phyloP scores from a whole-genome alignment of 2,113 vertebrate species.

The Gallinago paraguaiae region DNA sequence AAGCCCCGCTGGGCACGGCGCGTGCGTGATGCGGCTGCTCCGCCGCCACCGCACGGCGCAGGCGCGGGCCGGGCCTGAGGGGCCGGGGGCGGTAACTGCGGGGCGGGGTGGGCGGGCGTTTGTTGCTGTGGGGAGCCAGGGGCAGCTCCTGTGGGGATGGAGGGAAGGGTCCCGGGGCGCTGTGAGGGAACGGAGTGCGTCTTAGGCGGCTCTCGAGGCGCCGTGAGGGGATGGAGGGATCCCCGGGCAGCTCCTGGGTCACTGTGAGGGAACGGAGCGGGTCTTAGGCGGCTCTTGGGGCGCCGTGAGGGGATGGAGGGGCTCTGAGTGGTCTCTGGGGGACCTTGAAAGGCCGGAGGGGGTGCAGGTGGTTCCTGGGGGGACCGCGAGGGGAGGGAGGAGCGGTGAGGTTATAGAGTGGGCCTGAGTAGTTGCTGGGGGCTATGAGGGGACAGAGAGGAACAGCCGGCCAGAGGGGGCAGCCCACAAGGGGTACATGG shows the following conservation, averaged over 20 bases:
- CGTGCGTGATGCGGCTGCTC: background rate
- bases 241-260: too few species aligned
- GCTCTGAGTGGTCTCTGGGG: rapidly evolving
- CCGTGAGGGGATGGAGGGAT: too few species aligned
- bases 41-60: background rate
- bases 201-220: too few species aligned
- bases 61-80: background rate
- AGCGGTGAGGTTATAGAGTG: too few species aligned
- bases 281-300: rapidly evolving
- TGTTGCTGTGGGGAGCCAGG: rapidly evolving
- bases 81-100: rapidly evolving
- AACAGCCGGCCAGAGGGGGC: background rate
- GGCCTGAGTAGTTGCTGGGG: rapidly evolving
- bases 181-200: background rate
- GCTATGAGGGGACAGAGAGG: background rate
- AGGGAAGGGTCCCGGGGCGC: background rate
- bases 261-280: background rate
- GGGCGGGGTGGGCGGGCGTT: background rate
- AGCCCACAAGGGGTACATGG: rapidly evolving
- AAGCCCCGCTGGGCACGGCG: background rate
- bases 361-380: rapidly evolving
- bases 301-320: rapidly evolving
- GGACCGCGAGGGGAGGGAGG: rapidly evolving
- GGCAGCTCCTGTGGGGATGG: too few species aligned
- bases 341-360: rapidly evolving